Conservation (phyloP, 2,888 invertebrate species). For the Chymomyza amoena region DNA sequence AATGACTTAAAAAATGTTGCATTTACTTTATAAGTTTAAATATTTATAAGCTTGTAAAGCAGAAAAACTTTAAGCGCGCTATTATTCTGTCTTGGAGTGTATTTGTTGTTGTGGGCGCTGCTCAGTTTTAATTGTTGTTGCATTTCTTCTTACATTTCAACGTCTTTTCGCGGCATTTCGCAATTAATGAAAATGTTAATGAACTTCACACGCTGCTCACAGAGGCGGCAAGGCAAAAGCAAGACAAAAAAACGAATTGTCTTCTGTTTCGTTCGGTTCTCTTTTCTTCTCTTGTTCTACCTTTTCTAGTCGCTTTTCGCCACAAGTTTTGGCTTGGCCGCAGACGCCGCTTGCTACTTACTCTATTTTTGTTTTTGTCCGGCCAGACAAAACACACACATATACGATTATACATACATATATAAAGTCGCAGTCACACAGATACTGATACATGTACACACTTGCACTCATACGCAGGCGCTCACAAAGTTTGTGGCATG, state of each 20-base stretch:
- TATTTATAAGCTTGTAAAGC: too few species aligned
- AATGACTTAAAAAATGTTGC: too few species aligned
- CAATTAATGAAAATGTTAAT: constrained; percentile 77
- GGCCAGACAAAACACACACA: constrained; percentile 18
- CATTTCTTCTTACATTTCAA: constrained; percentile 35
- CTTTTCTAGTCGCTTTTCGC: constrained; percentile 12
- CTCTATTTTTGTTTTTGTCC: constrained; percentile 50
- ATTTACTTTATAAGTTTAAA: too few species aligned
- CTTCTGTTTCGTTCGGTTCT: constrained; percentile 21
- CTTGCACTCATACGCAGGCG: constrained; percentile 13
- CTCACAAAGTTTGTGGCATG: constrained; percentile 53
- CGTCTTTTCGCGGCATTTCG: constrained; percentile 51
- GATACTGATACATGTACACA: background rate
- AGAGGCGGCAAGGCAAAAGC: constrained; percentile 36
- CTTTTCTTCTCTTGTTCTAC: background rate
- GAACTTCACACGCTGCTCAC: constrained; percentile 73
- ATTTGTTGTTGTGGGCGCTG: constrained; percentile 27
- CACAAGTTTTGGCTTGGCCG: constrained; percentile 42
- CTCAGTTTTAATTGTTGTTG: constrained; percentile 61
- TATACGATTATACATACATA: constrained; percentile 16
- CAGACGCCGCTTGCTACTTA: constrained; percentile 35
- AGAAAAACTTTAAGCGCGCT: too few species aligned
- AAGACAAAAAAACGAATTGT: constrained; percentile 17
- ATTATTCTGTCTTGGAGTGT: too few species aligned
- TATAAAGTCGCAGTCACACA: background rate